These are phyloP conservation scores for Neotoma lepida DNA, from an alignment of 2,113 vertebrate genomes.

Conservation along the genomic window DNA sequence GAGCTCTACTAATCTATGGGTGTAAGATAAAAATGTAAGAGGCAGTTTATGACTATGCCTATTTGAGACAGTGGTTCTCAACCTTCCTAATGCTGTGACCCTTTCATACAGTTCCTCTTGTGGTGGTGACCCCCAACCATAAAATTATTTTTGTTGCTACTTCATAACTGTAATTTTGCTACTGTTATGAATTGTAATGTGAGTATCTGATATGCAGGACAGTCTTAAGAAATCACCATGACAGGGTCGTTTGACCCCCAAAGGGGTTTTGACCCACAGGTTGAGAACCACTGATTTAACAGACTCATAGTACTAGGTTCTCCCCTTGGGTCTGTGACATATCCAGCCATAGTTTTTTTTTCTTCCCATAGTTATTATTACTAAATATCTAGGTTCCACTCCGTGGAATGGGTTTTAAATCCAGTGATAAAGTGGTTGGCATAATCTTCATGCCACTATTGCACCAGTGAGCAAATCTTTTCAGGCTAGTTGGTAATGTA, in stretches of 20 bases:
- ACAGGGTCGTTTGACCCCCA: neutral
- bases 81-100: neutral
- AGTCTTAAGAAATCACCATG: neutral
- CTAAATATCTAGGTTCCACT: neutral
- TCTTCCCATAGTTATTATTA: neutral
- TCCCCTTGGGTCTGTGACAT: neutral
- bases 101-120: neutral
- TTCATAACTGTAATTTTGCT: neutral
- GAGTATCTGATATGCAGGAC: neutral
- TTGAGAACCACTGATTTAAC: neutral
- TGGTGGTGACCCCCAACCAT: neutral
- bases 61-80: neutral
- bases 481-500: neutral
- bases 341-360: neutral
- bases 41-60: neutral
- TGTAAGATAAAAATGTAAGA: neutral
- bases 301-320: neutral
- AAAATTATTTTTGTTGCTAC: neutral
- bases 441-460: neutral
- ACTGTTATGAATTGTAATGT: no score
- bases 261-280: neutral
- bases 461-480: neutral
- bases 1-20: neutral
- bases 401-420: neutral
- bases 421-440: neutral